Evolutionary conservation across 2,797 vertebrate species (phyloP).

Genomic region (Ficedula albicollis): DNA sequence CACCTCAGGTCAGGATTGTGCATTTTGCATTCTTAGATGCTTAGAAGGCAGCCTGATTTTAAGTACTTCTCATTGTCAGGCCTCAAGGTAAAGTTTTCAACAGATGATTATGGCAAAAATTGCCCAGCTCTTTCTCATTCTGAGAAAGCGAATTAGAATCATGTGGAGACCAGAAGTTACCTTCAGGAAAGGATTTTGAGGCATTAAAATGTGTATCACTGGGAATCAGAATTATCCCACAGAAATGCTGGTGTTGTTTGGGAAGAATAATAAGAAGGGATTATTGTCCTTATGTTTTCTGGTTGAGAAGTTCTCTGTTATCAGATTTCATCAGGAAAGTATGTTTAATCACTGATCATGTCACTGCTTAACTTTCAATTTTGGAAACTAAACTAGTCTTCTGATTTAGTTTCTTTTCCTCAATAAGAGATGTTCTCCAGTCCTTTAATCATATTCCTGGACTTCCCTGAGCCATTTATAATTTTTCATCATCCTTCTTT

Average conservation of each 20-base stretch:
- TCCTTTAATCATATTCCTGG: not conserved
- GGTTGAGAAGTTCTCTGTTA: not conserved
- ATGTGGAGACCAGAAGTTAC: not conserved
- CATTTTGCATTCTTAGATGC: not conserved
- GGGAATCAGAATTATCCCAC: not conserved
- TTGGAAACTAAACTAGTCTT: not conserved
- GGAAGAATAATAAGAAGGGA: not conserved
- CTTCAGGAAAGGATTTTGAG: conserved; percentile 18
- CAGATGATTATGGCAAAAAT: conserved; percentile 1
- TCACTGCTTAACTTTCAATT: conserved; percentile 1
- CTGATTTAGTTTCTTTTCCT: not conserved
- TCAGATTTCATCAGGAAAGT: not conserved
- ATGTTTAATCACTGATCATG: not conserved
- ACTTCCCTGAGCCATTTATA: not conserved
- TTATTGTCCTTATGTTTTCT: not conserved
- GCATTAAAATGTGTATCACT: not conserved
- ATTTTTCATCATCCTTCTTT: not conserved
- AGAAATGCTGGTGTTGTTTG: not conserved
- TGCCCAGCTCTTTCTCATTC: not conserved
- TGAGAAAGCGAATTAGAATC: not conserved
- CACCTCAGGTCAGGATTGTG: not conserved
- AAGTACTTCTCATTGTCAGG: not conserved
- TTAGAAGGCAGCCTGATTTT: not conserved
- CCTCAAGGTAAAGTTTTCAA: conserved; percentile 13
- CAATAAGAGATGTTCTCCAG: not conserved